phyloP scores from a whole-genome alignment of 2,113 vertebrate species.

The Rhinopithecus roxellana region DNA sequence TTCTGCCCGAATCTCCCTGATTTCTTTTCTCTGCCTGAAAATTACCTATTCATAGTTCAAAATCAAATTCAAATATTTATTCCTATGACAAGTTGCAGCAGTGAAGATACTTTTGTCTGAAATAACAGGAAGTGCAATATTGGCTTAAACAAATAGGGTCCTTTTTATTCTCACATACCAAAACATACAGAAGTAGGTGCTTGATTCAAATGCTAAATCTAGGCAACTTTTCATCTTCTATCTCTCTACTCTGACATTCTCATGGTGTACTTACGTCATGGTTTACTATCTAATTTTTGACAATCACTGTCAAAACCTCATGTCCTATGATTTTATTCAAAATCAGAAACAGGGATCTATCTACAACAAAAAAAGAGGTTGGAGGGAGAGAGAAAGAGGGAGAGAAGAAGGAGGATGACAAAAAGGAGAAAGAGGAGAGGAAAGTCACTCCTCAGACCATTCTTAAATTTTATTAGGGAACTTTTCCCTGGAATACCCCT shows the following conservation, averaged over 20 bases:
- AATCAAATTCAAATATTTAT: not conserved
- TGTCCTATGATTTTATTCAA: not conserved
- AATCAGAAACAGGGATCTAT: not conserved
- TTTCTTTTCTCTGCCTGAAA: not conserved
- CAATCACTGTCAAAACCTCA: not conserved
- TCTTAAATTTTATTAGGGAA: not conserved
- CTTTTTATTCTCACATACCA: not conserved
- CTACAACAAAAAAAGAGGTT: not conserved
- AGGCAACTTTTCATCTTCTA: not conserved
- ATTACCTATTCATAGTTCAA: not conserved
- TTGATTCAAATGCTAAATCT: not conserved
- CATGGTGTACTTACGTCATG: not conserved
- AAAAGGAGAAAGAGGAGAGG: not conserved
- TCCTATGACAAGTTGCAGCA: not conserved
- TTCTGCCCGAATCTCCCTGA: not conserved
- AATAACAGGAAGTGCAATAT: not conserved
- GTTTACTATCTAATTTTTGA: not conserved
- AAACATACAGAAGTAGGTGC: not conserved
- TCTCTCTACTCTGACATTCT: not conserved
- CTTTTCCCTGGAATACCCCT: not conserved
- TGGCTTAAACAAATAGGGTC: not conserved
- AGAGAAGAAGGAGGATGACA: not conserved
- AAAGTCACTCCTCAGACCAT: not conserved
- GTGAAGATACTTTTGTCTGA: not conserved
- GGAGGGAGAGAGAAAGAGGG: not conserved